Percentiles rank a stretch among this genome's conserved stretches.
These are phyloP conservation scores for Dolomedes plantarius DNA, from an alignment of 2,888 invertebrate genomes.

Conservation along the genomic window DNA sequence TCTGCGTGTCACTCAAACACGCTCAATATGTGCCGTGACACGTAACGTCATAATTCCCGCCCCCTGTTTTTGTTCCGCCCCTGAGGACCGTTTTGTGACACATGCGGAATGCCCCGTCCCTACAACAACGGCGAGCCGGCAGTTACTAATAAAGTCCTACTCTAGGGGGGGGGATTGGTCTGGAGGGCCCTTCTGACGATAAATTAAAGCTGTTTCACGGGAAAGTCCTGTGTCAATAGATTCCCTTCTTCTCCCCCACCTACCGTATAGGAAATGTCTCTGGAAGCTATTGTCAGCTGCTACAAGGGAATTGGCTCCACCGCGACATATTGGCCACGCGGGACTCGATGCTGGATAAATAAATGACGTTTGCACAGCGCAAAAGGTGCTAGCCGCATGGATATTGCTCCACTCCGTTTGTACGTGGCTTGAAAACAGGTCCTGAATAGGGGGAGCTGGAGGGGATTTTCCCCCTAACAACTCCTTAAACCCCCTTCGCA, in stretches of 20 bases:
- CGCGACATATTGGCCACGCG: constrained; percentile 56
- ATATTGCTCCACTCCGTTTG: neutral
- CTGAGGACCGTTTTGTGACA: constrained; percentile 59
- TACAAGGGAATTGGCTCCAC: constrained; percentile 27
- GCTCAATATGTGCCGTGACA: constrained; percentile 67
- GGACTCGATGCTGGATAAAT: neutral
- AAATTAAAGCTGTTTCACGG: constrained; percentile 69
- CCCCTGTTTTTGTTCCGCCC: constrained; percentile 14
- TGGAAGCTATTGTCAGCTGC: constrained; percentile 31
- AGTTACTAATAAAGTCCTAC: constrained; percentile 65
- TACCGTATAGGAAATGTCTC: neutral
- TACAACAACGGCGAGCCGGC: constrained; percentile 15
- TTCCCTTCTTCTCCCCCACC: too few species aligned
- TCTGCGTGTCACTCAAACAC: constrained; percentile 48
- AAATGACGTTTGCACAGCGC: neutral
- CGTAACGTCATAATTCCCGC: constrained; percentile 58
- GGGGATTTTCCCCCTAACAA: too few species aligned
- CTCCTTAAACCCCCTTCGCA: too few species aligned
- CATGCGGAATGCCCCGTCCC: constrained; percentile 34
- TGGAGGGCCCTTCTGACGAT: constrained; percentile 53
- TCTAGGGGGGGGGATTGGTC: constrained; percentile 21
- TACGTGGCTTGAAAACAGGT: too few species aligned
- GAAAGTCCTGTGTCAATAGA: constrained; percentile 30
- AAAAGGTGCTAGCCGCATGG: neutral
- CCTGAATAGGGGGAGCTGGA: too few species aligned